These are phyloP conservation scores for Capitella teleta DNA, from an alignment of 1,140 invertebrate species.

Conservation along the genomic window DNA sequence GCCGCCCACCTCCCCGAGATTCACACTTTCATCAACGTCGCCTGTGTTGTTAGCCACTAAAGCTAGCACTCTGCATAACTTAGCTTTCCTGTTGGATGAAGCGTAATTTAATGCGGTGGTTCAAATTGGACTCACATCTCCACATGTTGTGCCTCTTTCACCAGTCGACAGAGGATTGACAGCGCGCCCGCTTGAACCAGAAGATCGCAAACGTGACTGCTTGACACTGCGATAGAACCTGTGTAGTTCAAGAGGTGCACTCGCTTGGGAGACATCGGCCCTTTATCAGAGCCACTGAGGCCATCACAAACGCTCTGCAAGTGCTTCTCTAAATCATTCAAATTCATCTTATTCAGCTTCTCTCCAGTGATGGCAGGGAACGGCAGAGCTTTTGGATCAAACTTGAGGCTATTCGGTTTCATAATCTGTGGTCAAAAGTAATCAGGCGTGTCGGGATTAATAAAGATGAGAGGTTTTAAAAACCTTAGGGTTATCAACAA, in stretches of 20 bases:
- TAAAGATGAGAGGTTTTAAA: background rate
- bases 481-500: slow-evolving; percentile 39
- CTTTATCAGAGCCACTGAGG: slow-evolving; percentile 28
- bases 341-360: slow-evolving; percentile 27
- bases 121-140: too few species aligned
- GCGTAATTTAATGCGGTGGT: too few species aligned
- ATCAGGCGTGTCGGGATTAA: background rate
- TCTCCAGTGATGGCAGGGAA: slow-evolving; percentile 23
- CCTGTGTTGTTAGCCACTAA: slow-evolving; percentile 24
- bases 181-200: too few species aligned
- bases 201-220: too few species aligned
- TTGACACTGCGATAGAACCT: slow-evolving; percentile 21
- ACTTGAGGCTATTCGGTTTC: too few species aligned
- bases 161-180: too few species aligned
- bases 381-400: too few species aligned
- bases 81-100: slow-evolving; percentile 27
- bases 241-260: slow-evolving; percentile 38
- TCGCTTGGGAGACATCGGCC: slow-evolving; percentile 36
- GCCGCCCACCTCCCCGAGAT: slow-evolving; percentile 1
- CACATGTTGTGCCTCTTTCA: too few species aligned
- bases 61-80: slow-evolving; percentile 27
- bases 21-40: slow-evolving; percentile 11
- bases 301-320: slow-evolving; percentile 25
- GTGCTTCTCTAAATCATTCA: slow-evolving; percentile 32
- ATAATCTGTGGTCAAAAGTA: too few species aligned